Evolutionary conservation across 2,888 invertebrate species (phyloP), one percentile per base, ranked within the genome.

Genomic region (Marasmarcha lunaedactyla): DNA sequence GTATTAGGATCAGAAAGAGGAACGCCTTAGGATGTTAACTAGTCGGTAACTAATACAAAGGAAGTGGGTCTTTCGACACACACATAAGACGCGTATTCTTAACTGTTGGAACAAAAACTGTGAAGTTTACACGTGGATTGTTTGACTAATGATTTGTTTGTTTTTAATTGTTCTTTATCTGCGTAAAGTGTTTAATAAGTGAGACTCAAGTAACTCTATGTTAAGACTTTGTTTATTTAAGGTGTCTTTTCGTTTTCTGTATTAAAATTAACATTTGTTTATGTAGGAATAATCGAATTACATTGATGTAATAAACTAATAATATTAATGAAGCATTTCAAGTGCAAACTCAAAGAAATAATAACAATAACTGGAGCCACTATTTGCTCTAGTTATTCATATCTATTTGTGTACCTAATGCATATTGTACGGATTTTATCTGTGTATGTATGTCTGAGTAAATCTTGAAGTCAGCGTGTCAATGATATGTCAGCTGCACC

Each of bases 391-490:
- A 25, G 20, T 11, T 15, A 33, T 38, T 30, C 25, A 15, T 34
- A 38, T 42, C 33, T 33, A 33, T 33, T 14, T 10, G 12, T 15
- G 36, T 14, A 42, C 33, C 14, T 15, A 44, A 40, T 42, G 42
- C 40, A 40, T 46, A 46, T 47, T 50, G 46, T 43, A 36, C 46
- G 43, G 45, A 46, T 47, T 52, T 54, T 58, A 57, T 60, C 58
- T 57, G 44, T 49, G 52, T 49, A 50, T 48, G 49, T 49, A 47
- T 48, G 50, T 48, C 50, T 51, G 46, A 48, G 54, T 52, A 51
- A 53, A 55, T 63, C 55, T 59, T 54, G 45, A 51, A 61, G 58
- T 50, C 52, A 55, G 50, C 54, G 54, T 59, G 64, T 63, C 65
- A 63, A 62, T 63, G 62, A 58, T 64, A 62, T 54, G 60, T 57